Evolutionary conservation across 1,140 invertebrate species (phyloP), one percentile per base, ranked within the genome.

Genomic region (Halyomorpha halys): DNA sequence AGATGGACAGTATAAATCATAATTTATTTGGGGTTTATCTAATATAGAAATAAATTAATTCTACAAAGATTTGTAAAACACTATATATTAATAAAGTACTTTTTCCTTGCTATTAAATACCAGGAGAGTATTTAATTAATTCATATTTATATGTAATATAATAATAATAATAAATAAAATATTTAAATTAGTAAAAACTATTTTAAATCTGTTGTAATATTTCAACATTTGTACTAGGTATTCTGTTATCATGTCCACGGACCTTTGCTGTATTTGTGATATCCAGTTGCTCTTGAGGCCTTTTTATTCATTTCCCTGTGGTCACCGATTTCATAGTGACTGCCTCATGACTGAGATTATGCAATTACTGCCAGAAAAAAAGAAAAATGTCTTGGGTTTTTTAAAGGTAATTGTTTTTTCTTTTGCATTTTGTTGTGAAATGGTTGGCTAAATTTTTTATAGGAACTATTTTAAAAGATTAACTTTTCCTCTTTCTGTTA

Each of bases 221-320:
- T n/a, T n/a, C n/a, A n/a, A n/a, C n/a, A n/a, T n/a, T n/a, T n/a
- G n/a, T 66, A 72, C 11, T 69, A 85, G 90, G 66, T 90, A 84
- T 71, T 85, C 86, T 18, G 78, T 86, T 45, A 84, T 97, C 54
- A 82, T 83, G 61, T 82, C 83, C 1, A 75, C 81, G 51, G 92
- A 97, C 70, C 79, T 78, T 44, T 98, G 96, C 74, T 81, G 83
- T 59, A 78, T 87, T 49, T 99, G 96, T 76, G 80, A 82, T 16
- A 82, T 86, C 63, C 86, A 86, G 66, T 76, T 98, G 18, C 76
- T 97, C 66, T 79, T 88, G 21, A 80, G 89, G 56, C 86, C 90
- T 9, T 98, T 98, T 77, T 97, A 97, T 72, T 76, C 92, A 63
- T 99, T 98, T 75, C 91, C 92, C 0, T 99, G 96, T 77, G 83